phyloP scores from a whole-genome alignment of 2,888 invertebrate species.

The Drosophila phalerata region DNA sequence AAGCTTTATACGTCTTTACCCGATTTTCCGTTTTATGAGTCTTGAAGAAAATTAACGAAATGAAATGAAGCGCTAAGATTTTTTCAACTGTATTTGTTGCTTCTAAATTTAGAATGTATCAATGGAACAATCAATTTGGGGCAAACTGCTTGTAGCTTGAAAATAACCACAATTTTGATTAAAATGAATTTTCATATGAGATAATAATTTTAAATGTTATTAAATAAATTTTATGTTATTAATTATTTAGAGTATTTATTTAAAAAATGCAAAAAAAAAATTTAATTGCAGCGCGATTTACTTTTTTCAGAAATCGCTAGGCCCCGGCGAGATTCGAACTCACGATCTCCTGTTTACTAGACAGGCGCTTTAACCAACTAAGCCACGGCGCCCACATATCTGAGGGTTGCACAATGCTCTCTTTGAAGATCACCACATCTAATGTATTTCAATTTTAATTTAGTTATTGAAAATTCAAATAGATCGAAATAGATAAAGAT shows the following conservation, averaged over 20 bases:
- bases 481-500: slow-evolving; percentile 26
- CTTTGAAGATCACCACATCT: slow-evolving; percentile 28
- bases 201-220: neutral
- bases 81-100: too few relatives aligned
- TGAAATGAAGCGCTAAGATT: too few relatives aligned
- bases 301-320: slow-evolving; percentile 46
- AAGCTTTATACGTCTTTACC: too few relatives aligned
- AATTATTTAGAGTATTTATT: too few relatives aligned
- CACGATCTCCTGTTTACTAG: slow-evolving; percentile 86
- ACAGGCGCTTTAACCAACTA: slow-evolving; percentile 86
- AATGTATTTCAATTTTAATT: slow-evolving; percentile 17
- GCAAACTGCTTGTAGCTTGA: too few relatives aligned
- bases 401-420: fast-evolving
- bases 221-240: neutral
- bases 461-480: slow-evolving; percentile 25
- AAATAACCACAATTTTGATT: too few relatives aligned
- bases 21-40: too few relatives aligned
- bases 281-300: neutral
- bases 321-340: slow-evolving; percentile 86
- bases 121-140: too few relatives aligned
- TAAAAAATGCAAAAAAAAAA: neutral
- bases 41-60: too few relatives aligned
- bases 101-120: too few relatives aligned
- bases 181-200: too few relatives aligned
- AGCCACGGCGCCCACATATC: slow-evolving; percentile 84